Base-by-base conservation (phyloP, 2,113 vertebrate genomes). In the Talpa occidentalis region DNA sequence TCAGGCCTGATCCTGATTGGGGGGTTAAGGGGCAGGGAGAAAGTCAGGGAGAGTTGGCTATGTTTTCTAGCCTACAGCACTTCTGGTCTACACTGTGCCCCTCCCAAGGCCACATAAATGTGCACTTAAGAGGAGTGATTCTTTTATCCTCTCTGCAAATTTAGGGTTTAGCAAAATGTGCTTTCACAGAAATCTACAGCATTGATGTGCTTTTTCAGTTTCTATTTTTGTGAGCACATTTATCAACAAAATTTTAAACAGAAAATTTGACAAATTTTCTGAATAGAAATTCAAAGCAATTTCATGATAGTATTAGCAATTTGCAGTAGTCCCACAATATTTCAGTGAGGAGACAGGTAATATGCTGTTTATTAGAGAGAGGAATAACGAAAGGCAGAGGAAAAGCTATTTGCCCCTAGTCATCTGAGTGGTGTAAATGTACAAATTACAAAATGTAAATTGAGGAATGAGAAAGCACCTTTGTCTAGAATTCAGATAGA, bases 261-360 rank as follows among this genome's bases (percentile, higher is more conserved):
- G 67, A 92, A 90, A 73, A 44, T 42, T n/a, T 89, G 49, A 79
- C 49, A 74, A 80, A 17, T 15, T 74, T 94, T 85, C 64, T 91
- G 72, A 59, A 52, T 54, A 88, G 72, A 92, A 84, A 74, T 73
- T 84, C 73, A 80, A 74, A 92, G 64, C 26, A 74, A 52, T 73
- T 92, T 88, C 15, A 22, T 70, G 16, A 84, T 26, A 81, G 22
- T 56, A 1, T 86, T 91, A 64, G 44, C 54, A 56, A 56, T 56
- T 2, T 82, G 40, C 30, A 80, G 0, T 44, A 59, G 66, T 10
- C 30, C 56, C 35, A 59, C 15, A 81, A 10, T 72, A 69, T 37
- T 92, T 85, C 54, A 56, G 2, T 21, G n/a, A 92, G 40, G 32
- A 88, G 40, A 24, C 28, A 80, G 60, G 5, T n/a, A 60, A 59